phyloP scores from a whole-genome alignment of 64 coral and sea anemone species.

The Acropora tenuis region DNA sequence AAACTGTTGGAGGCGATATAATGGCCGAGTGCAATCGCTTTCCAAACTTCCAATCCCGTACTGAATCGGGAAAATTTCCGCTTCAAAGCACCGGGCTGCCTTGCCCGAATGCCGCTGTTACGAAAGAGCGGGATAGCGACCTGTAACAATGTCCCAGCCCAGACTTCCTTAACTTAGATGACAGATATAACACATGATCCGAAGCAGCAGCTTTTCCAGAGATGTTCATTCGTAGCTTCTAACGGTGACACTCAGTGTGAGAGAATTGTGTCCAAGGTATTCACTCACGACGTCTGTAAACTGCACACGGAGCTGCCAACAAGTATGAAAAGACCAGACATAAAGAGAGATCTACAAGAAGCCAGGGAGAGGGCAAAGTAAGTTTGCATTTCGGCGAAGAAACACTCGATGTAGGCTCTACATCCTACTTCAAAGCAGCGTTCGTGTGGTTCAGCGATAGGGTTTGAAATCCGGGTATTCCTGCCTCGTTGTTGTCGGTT shows the following conservation, averaged over 20 bases:
- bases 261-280: slow-evolving; percentile 59
- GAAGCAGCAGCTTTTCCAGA: slow-evolving; percentile 81
- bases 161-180: slow-evolving; percentile 1
- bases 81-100: too few species aligned
- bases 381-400: background rate
- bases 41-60: too few species aligned
- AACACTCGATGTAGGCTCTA: too few species aligned
- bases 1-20: too few species aligned
- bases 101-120: too few species aligned
- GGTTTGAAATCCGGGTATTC: too few species aligned
- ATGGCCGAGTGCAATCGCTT: too few species aligned
- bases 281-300: slow-evolving; percentile 59
- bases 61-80: too few species aligned
- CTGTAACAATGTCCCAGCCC: background rate
- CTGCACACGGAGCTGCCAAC: slow-evolving; percentile 63
- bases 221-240: slow-evolving; percentile 63
- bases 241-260: slow-evolving; percentile 67
- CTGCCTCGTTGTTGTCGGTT: too few species aligned
- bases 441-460: too few species aligned
- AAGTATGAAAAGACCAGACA: slow-evolving; percentile 60
- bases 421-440: too few species aligned
- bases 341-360: slow-evolving; percentile 74
- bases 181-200: slow-evolving; percentile 86
- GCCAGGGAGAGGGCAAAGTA: slow-evolving; percentile 80
- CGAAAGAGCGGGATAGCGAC: too few species aligned